Conservation (phyloP, 2,113 vertebrate genomes). For the Rhinolophus ferrumequinum region DNA sequence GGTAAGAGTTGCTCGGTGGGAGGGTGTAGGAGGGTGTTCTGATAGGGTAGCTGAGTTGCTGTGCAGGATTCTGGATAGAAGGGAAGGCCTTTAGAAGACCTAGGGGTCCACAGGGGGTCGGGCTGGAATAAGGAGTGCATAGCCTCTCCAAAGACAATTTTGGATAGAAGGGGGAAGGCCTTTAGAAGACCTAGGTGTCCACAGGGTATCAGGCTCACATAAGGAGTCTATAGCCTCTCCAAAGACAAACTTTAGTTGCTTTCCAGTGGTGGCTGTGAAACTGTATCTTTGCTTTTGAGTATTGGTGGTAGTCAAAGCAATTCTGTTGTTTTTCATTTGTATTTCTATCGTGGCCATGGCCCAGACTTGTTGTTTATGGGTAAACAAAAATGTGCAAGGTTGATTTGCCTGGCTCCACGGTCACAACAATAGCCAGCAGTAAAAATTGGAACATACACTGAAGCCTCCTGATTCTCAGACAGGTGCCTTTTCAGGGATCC, state of each 20-base stretch:
- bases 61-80: neutral
- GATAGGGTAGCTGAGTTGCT: neutral
- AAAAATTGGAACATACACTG: conserved; percentile 11
- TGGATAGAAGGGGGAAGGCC: neutral
- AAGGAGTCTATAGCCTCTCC: neutral
- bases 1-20: neutral
- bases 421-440: conserved; percentile 41
- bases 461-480: conserved; percentile 43
- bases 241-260: neutral
- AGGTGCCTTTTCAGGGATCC: neutral
- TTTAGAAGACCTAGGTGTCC: neutral
- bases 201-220: neutral
- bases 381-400: conserved; percentile 4
- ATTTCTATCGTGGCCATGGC: neutral
- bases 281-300: neutral
- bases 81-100: neutral
- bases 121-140: neutral
- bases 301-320: neutral
- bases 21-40: neutral
- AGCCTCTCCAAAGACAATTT: neutral
- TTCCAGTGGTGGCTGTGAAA: neutral
- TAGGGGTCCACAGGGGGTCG: neutral
- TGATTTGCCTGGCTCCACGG: conserved; percentile 53
- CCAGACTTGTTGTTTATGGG: conserved; percentile 4
- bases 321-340: neutral